Evolutionary conservation across 2,888 invertebrate species (phyloP), one percentile per base, ranked within the genome.

Genomic region (Drosophila planitibia): DNA sequence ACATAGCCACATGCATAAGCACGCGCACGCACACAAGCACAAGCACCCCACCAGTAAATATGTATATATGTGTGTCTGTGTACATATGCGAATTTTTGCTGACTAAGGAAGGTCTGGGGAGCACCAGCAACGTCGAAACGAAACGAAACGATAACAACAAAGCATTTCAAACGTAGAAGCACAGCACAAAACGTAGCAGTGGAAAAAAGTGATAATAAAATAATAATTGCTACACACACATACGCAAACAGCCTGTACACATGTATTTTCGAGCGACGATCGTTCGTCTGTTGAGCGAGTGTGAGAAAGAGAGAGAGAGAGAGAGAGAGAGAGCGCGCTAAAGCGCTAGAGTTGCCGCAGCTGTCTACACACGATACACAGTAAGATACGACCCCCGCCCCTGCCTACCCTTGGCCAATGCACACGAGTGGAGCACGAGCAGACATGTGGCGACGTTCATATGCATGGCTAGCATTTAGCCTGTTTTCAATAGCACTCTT

Each of bases 51-150:
- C 58, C 71, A 75, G 58, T 67, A 83, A 79, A 83, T 62, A 73
- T 71, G 71, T 67, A 67, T 30, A 44, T 3, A 16, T 35, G 35
- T 28, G 41, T 39, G 19, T 2, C 4, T 55, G 59, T 69, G 68
- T 67, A 79, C 73, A 76, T 82, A 80, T 76, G 89, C 89, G 85
- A 89, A 88, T 76, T 85, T 85, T 85, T 89, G 91, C 91, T 92
- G 91, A 92, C 92, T 92, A 92, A 91, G 91, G 90, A 92, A 92
- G 92, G 91, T 91, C 91, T 90, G 92, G 92, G 92, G 92, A 92
- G 92, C 91, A 91, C 92, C 91, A 82, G 66, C 77, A 70, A 59
- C 82, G 54, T 52, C 73, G 59, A 58, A 66, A 74, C 74, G 62
- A 58, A 66, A 74, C 76, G 62, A 58, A 66, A 74, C 74, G 89